A percentile compares a stretch with the other conserved stretches of the same genome.
Conservation (phyloP, 1,140 invertebrate genomes). For the Drosophila leontia region DNA sequence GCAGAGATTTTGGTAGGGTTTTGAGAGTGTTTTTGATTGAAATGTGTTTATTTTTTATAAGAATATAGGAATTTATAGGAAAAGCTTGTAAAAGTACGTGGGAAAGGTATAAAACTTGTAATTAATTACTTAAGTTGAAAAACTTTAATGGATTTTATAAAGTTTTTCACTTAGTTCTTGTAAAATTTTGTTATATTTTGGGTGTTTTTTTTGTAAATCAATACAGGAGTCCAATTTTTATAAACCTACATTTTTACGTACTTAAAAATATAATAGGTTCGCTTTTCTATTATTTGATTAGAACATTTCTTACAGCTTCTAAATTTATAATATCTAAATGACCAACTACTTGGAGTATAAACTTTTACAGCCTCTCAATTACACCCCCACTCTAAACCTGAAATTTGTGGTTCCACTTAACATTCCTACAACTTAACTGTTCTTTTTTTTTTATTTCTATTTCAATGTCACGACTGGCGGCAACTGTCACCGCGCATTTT, state of each 20-base stretch:
- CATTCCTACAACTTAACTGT: constrained; percentile 18
- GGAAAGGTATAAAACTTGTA: not conserved
- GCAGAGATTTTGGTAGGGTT: constrained; percentile 17
- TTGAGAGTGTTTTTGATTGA: not conserved
- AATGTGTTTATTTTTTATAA: not conserved
- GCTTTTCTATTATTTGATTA: not conserved
- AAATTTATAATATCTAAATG: not conserved
- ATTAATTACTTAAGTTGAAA: not conserved
- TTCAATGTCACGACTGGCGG: constrained; percentile 65
- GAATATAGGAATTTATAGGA: too few relatives aligned
- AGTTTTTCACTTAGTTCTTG: not conserved
- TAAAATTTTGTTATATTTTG: not conserved
- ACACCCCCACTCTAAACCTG: constrained; percentile 1
- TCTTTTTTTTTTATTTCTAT: constrained; percentile 31
- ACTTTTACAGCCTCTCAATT: constrained; percentile 18
- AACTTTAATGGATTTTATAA: not conserved
- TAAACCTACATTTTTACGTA: too few relatives aligned
- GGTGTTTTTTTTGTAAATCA: too few relatives aligned
- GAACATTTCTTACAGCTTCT: too few relatives aligned
- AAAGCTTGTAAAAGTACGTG: too few relatives aligned
- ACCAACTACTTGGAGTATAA: not conserved
- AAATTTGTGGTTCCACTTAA: constrained; percentile 40
- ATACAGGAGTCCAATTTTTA: too few relatives aligned
- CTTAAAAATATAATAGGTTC: too few relatives aligned
- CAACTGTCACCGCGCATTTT: constrained; percentile 80